Evolutionary conservation across 2,888 invertebrate species (phyloP), one percentile per base, ranked within the genome.

Genomic region (Syrista parreyssii): DNA sequence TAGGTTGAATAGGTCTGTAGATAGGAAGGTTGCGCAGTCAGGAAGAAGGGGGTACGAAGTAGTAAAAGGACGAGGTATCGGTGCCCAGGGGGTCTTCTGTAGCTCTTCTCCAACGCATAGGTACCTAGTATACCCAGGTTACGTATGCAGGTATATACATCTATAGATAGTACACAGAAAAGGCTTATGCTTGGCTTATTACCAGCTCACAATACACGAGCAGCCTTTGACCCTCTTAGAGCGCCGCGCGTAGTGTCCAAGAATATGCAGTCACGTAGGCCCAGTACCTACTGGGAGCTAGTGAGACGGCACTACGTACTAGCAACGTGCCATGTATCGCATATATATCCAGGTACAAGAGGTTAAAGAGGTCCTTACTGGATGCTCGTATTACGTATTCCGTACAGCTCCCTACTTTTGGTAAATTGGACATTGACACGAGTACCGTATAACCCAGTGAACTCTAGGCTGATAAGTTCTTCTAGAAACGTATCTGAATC

Each of bases 311-410:
- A 55, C 23, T 55, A 23, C 55, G 55, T 55, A 55, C 40, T 55
- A 55, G 23, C 40, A 23, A 55, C 23, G 40, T 55, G 23, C 9
- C 55, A 23, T 55, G 55, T 55, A 23, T 55, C 23, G 23, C 23
- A 55, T 55, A 55, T 23, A 55, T 55, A 55, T 55, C 23, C 23
- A 55, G 23, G 23, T 55, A 55, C 23, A 55, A 55, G 55, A 77
- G 77, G 80, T 81, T 79, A 82, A 81, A 82, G 78, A 79, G 82
- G 79, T 81, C 80, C 81, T 82, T 79, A 79, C 31, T 69, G 33
- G 30, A 75, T 74, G 68, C 36, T 69, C 73, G 30, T 75, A 79
- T 79, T 79, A 79, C 75, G 79, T 76, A 76, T 79, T 79, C 79
- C 79, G 74, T 74, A n/a, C 31, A 30, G 35, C 34, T 74, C 31